Evolutionary conservation across 2,113 vertebrate genomes (phyloP).

Genomic region (Lipotes vexillifer): DNA sequence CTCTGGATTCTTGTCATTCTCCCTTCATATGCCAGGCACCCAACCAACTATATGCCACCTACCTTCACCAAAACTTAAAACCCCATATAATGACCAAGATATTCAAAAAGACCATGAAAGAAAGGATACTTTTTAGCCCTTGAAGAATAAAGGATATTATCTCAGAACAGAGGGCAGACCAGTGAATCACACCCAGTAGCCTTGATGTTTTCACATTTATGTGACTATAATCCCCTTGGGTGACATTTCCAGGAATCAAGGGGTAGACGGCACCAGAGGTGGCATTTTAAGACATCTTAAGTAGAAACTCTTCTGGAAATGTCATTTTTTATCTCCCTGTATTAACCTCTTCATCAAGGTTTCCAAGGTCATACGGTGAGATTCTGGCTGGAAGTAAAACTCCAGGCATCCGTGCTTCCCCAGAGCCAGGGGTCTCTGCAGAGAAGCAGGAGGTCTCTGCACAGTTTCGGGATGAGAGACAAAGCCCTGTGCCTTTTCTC

Average conservation of each 20-base stretch:
- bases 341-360: not conserved
- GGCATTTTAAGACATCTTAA: not conserved
- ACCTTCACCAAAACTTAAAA: not conserved
- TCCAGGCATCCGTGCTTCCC: not conserved
- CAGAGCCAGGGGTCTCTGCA: not conserved
- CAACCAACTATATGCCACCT: not conserved
- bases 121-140: not conserved
- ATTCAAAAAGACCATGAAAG: not conserved
- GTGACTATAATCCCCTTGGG: not conserved
- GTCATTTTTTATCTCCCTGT: not conserved
- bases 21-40: fast-evolving
- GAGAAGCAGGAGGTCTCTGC: too few species aligned
- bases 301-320: not conserved
- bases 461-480: fast-evolving
- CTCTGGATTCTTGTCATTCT: not conserved
- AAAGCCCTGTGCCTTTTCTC: too few species aligned
- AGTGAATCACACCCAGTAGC: fast-evolving
- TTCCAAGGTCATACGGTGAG: not conserved
- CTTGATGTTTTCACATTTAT: not conserved
- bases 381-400: not conserved
- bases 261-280: not conserved
- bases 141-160: not conserved
- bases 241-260: not conserved
- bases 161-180: not conserved
- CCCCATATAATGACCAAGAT: not conserved